phyloP scores from a whole-genome alignment of 2,113 vertebrate genomes.

The Tachuris rubrigastra region DNA sequence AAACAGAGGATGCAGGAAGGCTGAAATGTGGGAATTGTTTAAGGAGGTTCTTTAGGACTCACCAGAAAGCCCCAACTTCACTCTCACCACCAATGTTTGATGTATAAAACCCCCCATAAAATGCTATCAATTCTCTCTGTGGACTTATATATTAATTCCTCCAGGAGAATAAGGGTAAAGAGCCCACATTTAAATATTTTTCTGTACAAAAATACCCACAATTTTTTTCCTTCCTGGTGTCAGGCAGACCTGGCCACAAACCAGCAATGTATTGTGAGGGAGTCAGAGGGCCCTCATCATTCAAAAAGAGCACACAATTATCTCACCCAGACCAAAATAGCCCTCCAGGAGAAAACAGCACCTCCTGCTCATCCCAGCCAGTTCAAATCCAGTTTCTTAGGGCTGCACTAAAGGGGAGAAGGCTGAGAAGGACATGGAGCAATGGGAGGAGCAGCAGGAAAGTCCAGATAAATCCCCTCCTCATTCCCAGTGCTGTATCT shows the following conservation, averaged over 20 bases:
- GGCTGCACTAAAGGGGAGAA: background rate
- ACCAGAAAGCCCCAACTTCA: background rate
- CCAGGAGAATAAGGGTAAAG: background rate
- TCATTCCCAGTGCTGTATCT: no score
- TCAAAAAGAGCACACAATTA: background rate
- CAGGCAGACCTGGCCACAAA: background rate
- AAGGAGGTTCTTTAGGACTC: background rate
- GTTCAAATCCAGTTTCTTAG: background rate
- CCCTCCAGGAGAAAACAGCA: background rate
- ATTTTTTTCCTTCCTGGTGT: no score
- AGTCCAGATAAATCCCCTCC: no score
- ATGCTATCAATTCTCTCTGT: background rate
- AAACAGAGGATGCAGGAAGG: no score
- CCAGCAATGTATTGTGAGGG: no score
- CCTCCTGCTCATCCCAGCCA: background rate
- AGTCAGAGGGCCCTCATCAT: background rate
- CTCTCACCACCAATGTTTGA: background rate
- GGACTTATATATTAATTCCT: background rate
- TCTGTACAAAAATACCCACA: background rate
- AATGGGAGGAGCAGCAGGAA: no score
- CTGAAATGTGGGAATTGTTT: no score
- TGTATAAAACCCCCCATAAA: background rate
- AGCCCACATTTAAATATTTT: background rate
- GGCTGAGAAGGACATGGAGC: background rate
- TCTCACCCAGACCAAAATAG: background rate